These are phyloP conservation scores for Hydropsyche tenuis DNA, from an alignment of 1,140 invertebrate genomes.

Conservation along the genomic window DNA sequence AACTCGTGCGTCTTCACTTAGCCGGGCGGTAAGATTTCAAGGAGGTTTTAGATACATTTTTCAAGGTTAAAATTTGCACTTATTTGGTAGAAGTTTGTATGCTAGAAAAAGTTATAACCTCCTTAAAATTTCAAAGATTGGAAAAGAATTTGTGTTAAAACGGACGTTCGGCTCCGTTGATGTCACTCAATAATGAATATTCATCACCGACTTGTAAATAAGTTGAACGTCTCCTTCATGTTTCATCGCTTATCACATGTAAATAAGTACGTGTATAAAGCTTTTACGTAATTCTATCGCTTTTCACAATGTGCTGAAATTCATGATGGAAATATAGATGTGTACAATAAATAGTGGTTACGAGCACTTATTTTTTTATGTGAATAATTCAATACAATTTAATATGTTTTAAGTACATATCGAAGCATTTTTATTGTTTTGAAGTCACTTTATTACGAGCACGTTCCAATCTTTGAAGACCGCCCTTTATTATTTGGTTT, in stretches of 20 bases:
- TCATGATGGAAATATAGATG: too few species aligned
- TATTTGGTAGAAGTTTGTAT: slow-evolving; percentile 12
- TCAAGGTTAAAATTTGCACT: slow-evolving; percentile 5
- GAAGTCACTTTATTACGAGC: too few species aligned
- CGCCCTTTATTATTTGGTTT: slow-evolving; percentile 24
- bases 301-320: too few species aligned
- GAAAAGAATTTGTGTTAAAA: not conserved
- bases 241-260: too few species aligned
- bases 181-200: not conserved
- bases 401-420: too few species aligned
- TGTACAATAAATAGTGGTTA: too few species aligned
- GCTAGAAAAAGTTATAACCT: slow-evolving; percentile 10
- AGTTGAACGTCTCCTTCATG: not conserved
- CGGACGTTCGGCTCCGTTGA: not conserved
- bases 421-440: too few species aligned
- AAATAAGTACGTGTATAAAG: too few species aligned
- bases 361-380: too few species aligned
- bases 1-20: not conserved
- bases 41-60: slow-evolving; percentile 4
- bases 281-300: too few species aligned
- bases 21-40: not conserved
- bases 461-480: slow-evolving; percentile 31
- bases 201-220: not conserved
- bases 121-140: slow-evolving; percentile 18
- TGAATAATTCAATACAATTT: too few species aligned